Base-by-base conservation (phyloP, 2,888 invertebrate genomes). In the Metacarcinus magister region DNA sequence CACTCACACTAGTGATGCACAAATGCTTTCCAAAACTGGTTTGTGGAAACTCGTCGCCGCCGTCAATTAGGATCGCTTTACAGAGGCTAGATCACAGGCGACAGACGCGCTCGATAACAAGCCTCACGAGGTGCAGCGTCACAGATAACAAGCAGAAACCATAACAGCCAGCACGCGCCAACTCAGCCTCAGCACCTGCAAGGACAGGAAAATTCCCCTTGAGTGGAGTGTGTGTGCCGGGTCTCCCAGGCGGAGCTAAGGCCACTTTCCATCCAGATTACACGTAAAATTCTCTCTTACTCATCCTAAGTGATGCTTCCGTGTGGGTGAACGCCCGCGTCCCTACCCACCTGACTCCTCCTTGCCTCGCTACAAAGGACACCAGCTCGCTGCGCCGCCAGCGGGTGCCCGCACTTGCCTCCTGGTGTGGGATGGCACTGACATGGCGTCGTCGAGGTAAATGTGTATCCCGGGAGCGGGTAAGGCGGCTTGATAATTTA, bases 401-500 rank as follows among this genome's bases (percentile, higher is more conserved):
- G 44, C 10, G 91, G 91, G 46, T 46, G 44, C 91, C 44, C 44
- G 46, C 46, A n/a, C 91, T 46, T 44, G 46, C 91, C n/a, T 91
- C 91, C 91, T 46, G 44, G 16, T 60, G 93, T 32, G 93, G 93
- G 46, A 54, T 92, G 48, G 48, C 92, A 48, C 48, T 92, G 54
- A 48, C 48, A 92, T 92, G 91, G 32, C 48, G 46, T 54, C 48
- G 48, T 13, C 60, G 67, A 46, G 94, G 82, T 89, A 94, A 94
- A 94, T 94, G 94, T 48, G 94, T 94, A 87, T 46, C 94, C 89
- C 46, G 39, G 94, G 94, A 46, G 60, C n/a, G 67, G 67, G 95
- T 91, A 95, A 91, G 95, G 43, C 67, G 95, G 90, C 91, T 67
- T 95, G 91, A 91, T 95, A 91, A 95, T 95, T 95, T 95, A 95